Evolutionary conservation across 2,113 vertebrate species (phyloP).

Genomic region (Eleginops maclovinus): DNA sequence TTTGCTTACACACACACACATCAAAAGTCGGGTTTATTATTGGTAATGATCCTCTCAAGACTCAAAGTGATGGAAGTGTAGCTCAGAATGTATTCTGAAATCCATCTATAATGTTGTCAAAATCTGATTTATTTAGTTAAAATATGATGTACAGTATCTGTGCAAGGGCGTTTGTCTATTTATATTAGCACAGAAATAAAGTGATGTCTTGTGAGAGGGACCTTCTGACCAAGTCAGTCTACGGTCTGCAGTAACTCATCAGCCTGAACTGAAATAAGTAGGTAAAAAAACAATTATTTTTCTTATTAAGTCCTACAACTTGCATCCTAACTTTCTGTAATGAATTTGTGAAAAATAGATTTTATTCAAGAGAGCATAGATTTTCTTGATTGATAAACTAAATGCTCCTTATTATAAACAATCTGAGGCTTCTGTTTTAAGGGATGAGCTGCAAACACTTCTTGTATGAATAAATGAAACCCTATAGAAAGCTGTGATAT

Average conservation of each 20-base stretch:
- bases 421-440: too few species aligned
- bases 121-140: neutral
- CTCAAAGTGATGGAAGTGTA: neutral
- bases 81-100: neutral
- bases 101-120: neutral
- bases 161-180: neutral
- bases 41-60: neutral
- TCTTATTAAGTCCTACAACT: too few species aligned
- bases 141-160: too few species aligned
- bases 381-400: neutral
- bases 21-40: slow-evolving; percentile 2
- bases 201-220: too few species aligned
- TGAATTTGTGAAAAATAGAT: too few species aligned
- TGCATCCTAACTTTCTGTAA: too few species aligned
- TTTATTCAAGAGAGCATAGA: neutral
- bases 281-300: too few species aligned
- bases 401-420: too few species aligned
- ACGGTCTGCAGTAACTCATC: neutral
- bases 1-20: slow-evolving; percentile 1
- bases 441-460: too few species aligned
- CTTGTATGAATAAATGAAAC: too few species aligned
- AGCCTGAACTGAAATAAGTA: neutral
- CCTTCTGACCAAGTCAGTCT: too few species aligned
- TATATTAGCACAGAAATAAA: neutral
- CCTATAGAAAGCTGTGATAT: too few species aligned